Evolutionary conservation across 2,113 vertebrate species (phyloP).

Genomic region (Caranx melampygus): DNA sequence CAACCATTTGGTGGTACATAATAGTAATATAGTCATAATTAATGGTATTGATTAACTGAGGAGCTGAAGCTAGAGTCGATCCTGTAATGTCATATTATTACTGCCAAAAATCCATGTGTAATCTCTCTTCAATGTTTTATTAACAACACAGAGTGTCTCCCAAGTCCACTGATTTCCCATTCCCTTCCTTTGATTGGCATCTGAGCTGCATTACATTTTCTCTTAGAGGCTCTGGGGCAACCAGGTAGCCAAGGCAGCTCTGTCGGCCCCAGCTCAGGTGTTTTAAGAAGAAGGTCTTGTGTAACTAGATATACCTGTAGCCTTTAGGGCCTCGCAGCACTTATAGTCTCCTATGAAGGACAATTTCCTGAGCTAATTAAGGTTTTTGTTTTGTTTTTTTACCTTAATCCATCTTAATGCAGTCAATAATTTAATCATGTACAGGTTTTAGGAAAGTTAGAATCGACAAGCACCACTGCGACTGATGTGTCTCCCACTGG

Average conservation of each 20-base stretch:
- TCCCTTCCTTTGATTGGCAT: conserved; percentile 11
- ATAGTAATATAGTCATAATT: too few relatives aligned
- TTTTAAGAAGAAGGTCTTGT: conserved; percentile 31
- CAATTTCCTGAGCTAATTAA: not conserved
- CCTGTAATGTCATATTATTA: not conserved
- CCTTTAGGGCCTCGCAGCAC: not conserved
- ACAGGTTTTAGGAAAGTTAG: not conserved
- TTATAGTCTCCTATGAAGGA: not conserved
- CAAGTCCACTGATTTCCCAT: not conserved
- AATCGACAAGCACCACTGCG: conserved; percentile 9
- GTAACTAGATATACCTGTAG: conserved; percentile 36
- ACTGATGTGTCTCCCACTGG: conserved; percentile 29
- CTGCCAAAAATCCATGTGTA: not conserved
- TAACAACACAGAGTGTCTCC: not conserved
- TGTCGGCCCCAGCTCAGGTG: conserved; percentile 13
- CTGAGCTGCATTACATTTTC: conserved; percentile 36
- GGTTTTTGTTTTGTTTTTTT: not conserved
- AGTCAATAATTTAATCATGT: not conserved
- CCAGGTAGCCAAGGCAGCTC: not conserved
- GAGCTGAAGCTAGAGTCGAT: too few relatives aligned
- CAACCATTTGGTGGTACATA: not conserved
- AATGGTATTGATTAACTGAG: too few relatives aligned
- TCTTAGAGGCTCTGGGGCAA: conserved; percentile 3
- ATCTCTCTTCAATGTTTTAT: not conserved
- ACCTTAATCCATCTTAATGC: not conserved